Evolutionary conservation across 2,797 vertebrate genomes (phyloP).

Genomic region (Anguilla anguilla): DNA sequence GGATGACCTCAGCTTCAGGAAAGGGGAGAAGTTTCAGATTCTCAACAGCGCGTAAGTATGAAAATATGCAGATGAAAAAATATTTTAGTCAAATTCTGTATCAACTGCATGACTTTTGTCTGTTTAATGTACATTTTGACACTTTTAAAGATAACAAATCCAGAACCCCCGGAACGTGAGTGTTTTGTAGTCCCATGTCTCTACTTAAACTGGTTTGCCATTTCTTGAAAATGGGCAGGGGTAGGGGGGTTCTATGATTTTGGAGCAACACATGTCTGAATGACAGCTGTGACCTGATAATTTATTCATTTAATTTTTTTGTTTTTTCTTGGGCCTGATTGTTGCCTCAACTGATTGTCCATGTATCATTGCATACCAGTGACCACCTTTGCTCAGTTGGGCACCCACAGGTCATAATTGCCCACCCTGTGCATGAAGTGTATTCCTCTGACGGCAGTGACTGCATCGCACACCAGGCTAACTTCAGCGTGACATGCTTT

Average conservation of each 20-base stretch:
- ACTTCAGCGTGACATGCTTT: not conserved
- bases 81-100: conserved; percentile 39
- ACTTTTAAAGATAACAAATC: too few relatives aligned
- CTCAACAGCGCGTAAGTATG: conserved; percentile 98
- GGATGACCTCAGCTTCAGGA: conserved; percentile 98
- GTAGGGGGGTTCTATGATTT: too few relatives aligned
- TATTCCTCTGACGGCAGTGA: not conserved
- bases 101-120: too few relatives aligned
- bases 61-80: conserved; percentile 55
- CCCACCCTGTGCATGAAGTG: not conserved
- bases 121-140: too few relatives aligned
- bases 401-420: not conserved
- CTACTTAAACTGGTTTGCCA: too few relatives aligned
- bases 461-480: not conserved
- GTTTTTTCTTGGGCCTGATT: not conserved
- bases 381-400: not conserved
- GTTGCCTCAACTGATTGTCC: too few relatives aligned
- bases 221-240: too few relatives aligned
- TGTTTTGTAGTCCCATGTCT: too few relatives aligned
- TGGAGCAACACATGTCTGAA: not conserved
- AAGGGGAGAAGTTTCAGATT: conserved; percentile 99
- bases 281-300: not conserved
- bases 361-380: too few relatives aligned
- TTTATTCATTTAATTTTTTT: too few relatives aligned
- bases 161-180: too few relatives aligned